Evolutionary conservation across 2,888 invertebrate species (phyloP), one percentile per base, ranked within the genome.

Genomic region (Coenonympha arcania): DNA sequence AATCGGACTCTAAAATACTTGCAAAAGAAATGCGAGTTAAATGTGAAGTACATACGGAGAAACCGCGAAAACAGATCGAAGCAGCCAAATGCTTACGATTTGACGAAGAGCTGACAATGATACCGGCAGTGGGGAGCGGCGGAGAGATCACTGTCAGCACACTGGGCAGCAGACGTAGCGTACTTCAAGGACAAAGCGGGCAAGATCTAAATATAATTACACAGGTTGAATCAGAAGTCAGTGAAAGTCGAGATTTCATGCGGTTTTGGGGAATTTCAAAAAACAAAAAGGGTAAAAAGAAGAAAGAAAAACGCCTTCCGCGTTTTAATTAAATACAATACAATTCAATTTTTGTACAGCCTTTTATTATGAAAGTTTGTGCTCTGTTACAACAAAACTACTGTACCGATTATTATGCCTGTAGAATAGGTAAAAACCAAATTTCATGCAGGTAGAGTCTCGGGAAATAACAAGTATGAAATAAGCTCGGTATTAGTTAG

Each of bases 1-100:
- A 42, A 13, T 15, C 30, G n/a, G 20, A 31, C 6, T 37, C 18
- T 15, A 36, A 11, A 6, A 16, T 19, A 11, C 13, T 8, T 13
- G 4, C 41, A 4, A 22, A 13, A 4, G 33, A 43, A 22, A 33
- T 50, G 20, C 31, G 36, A 20, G 37, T 49, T 6, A 30, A 36
- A 16, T 34, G 34, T 19, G 62, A 63, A 13, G 40, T 58, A 16
- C 41, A 58, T 45, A 34, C 48, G 3, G 60, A 53, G 40, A 42
- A 30, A 13, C 9, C 45, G 8, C 40, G 48, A 4, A 55, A 40
- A 16, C 40, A 34, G 16, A 48, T 26, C 9, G 33, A 11, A 15
- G 30, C 37, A 6, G 36, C 48, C 39, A 79, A 75, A 50, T 71
- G 65, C 31, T 64, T 82, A 26, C 68, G 79, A 52, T 84, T 84